Evolutionary conservation across 1,140 invertebrate genomes (phyloP), one percentile per base, ranked within the genome.

Genomic region (Orchestia grillus): DNA sequence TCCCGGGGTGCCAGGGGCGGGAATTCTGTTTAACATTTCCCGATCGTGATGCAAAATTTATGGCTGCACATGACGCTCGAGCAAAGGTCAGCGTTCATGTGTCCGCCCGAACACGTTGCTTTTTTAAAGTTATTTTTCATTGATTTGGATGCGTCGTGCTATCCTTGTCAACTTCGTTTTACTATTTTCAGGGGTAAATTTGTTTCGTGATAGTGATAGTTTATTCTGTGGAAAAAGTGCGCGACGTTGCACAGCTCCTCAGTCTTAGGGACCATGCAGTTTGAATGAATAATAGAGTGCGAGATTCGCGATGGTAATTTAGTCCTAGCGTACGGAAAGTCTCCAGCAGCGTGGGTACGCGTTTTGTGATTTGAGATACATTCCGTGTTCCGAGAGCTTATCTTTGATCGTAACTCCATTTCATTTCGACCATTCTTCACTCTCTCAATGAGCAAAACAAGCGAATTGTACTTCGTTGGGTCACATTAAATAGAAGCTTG

Each of bases 11-110:
- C 43, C 43, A 36, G 44, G 43, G 44, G 92, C 40, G 44, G 40
- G 92, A 94, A 94, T 94, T 94, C 44, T 94, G 92, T 47, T 94
- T 40, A 94, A 94, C 92, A 94, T 94, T 94, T 94, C 92, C 92
- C 43, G 92, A 44, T 45, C 47, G 44, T n/a, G 92, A 45, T 47
- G 92, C 43, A 44, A 44, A 47, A 45, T 94, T 94, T 47, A 94
- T 94, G 40, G 92, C 92, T 44, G 28, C 92, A 47, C 92, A n/a
- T 42, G 43, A n/a, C 44, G 92, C 41, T 19, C 41, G 44, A 94
- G 44, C 92, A 94, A 94, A 94, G 92, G 92, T 94, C 44, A 94
- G 44, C 19, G 43, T 47, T 94, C 19, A 94, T 94, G 43, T 40
- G 6, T 47, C 44, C 92, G 43, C 43, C 44, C 62, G 36, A 77